Evolutionary conservation across 2,888 invertebrate species (phyloP), one percentile per base, ranked within the genome.

Genomic region (Agrotis puta): DNA sequence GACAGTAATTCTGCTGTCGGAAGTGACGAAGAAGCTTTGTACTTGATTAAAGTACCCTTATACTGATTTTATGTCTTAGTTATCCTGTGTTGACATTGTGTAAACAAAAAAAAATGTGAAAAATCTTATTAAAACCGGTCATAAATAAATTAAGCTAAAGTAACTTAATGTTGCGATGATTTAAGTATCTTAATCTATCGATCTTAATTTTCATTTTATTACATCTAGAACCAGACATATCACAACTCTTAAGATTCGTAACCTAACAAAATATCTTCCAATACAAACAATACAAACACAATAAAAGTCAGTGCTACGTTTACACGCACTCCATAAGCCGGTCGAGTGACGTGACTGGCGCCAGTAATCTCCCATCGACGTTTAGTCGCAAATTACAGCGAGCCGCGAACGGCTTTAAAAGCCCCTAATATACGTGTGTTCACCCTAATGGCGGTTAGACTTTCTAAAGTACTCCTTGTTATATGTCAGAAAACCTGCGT

Each of bases 301-400:
- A 22, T n/a, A 43, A 48, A 66, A 50, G 9, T 18, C 65, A 59
- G 27, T 62, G 47, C 33, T 33, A 18, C 45, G 27, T 53, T 71
- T 57, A 61, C 64, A 58, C 72, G 39, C 59, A 45, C 27, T 47
- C 22, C 6, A 22, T 20, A 51, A 74, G 48, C 20, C 20, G 39
- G 24, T 56, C 56, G 24, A 82, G 64, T 48, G 45, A 56, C 79
- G 79, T 61, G 79, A 62, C 66, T 79, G 64, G 58, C 65, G 64
- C 61, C 57, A 67, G 72, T 82, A 79, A 80, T 72, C 67, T 72
- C 58, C 75, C 66, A 74, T 84, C 74, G 77, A 66, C 77, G 77
- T 84, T 77, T 81, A 79, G 70, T 65, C 59, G 70, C 82, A 84
- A 85, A 84, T 84, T 80, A 85, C 80, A 27, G 74, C 56, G 68